Base-by-base conservation (phyloP, 2,113 vertebrate species). In the Pedionomus torquatus region DNA sequence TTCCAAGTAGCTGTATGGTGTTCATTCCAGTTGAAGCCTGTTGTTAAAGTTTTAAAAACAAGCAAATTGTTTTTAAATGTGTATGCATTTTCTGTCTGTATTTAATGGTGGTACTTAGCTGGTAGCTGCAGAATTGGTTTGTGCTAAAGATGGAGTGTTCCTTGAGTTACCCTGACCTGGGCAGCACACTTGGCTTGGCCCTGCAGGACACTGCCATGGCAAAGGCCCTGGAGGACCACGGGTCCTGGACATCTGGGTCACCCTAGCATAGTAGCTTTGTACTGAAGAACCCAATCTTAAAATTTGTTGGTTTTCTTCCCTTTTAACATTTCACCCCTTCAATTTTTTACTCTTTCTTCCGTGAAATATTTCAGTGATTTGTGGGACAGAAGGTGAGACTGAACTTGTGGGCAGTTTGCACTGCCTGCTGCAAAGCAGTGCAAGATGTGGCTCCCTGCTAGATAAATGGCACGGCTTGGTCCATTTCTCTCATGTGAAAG, bases 161-260 rank as follows among this genome's bases (percentile, higher is more conserved):
- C 37, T 61, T 57, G 44, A 33, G 18, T 18, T 71, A 3, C 21
- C 41, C 46, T 66, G 60, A 33, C 31, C 8, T 26, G 1, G 35
- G 43, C 55, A 84, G 58, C 41, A 16, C 6, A 0, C 24, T 21
- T 54, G 39, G 35, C 68, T 66, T 61, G 54, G 24, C 66, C 24
- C 48, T 72, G 61, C 52, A 76, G 71, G 61, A 7, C 1, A 2
- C 48, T 90, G 78, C 74, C 13, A 14, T 43, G 41, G 11, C 30
- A 30, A 3, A 55, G 87, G 51, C 10, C 31, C 16, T 63, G 37
- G 31, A 72, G 49, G 13, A 43, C 19, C 17, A 8, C 10, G n/a
- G n/a, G n/a, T n/a, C n/a, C n/a, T 60, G 55, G 14, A n/a, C 2
- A 2, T 24, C 33, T 2, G 0, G 16, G 21, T 49, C 33, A 44